Evolutionary conservation across 1,140 invertebrate species (phyloP), one percentile per base, ranked within the genome.

Genomic region (Zaprionus capensis): DNA sequence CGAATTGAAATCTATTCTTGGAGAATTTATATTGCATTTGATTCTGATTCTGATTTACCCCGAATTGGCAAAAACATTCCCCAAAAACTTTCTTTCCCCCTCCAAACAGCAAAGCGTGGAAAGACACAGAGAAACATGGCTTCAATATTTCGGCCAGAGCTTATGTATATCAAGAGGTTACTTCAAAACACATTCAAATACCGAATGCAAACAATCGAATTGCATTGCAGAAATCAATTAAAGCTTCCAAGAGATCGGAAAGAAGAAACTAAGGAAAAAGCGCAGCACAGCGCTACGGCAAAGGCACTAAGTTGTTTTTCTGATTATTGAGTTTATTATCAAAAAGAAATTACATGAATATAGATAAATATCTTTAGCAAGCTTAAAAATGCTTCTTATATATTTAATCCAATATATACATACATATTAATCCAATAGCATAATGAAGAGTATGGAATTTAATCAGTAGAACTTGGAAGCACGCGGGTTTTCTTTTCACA

Each of bases 221-320:
- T 76, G 72, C 57, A 65, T 65, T 62, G 17, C 57, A 49, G 62
- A 62, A 79, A 79, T 79, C 77, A 76, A 76, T 67, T 57, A 66
- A 65, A 65, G 76, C 76, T 78, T 78, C 76, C 76, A 78, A 63
- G 46, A 53, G 22, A 46, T 46, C 67, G 38, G 26, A 14, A 65
- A 59, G 41, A 65, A 55, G 41, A 59, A 63, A 36, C n/a, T 44
- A 59, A 63, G 58, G 41, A 70, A 51, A 57, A 28, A 34, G 53
- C 44, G 41, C 58, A 56, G 4, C 36, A 41, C 56, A 56, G 69
- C 56, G 56, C 71, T 41, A 6, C 26, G 51, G 38, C 17, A 68
- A 46, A 63, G 64, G 71, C 71, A 77, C 64, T 34, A 74, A 77
- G 58, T 67, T 77, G 75, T 77, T 76, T 58, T 68, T 57, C 28